These are phyloP conservation scores for Medauroidea extradentata DNA, from an alignment of 1,140 invertebrate species.

Conservation along the genomic window DNA sequence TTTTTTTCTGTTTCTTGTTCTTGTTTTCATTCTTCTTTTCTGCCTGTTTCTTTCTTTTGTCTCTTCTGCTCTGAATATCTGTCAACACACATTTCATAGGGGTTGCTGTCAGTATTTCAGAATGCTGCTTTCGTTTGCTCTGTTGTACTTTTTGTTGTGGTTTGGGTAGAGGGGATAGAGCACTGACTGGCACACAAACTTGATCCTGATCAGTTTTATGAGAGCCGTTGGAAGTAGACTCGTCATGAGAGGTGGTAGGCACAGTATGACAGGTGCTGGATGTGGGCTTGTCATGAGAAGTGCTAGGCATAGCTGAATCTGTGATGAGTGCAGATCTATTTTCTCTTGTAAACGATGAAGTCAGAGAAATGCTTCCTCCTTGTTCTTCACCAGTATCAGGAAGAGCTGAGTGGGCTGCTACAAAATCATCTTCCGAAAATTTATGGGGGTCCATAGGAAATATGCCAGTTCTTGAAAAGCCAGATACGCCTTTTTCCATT, in stretches of 20 bases:
- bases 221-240: too few relatives aligned
- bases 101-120: too few relatives aligned
- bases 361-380: not conserved
- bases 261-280: not conserved
- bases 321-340: not conserved
- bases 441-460: not conserved
- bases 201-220: too few relatives aligned
- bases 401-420: not conserved
- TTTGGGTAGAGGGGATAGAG: too few relatives aligned
- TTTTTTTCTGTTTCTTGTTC: too few relatives aligned
- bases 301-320: not conserved
- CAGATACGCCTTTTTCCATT: slow-evolving; percentile 24
- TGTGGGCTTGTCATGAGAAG: not conserved
- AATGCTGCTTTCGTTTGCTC: too few relatives aligned
- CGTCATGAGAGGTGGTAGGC: not conserved
- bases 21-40: not conserved
- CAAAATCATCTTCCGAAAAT: not conserved
- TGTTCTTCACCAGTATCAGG: not conserved
- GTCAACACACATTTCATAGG: too few relatives aligned
- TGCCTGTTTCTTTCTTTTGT: not conserved
- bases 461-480: not conserved
- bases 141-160: too few relatives aligned
- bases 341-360: not conserved
- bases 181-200: too few relatives aligned
- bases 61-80: too few relatives aligned